phyloP scores from a whole-genome alignment of 1,140 invertebrate genomes.

The Tenebrio molitor region DNA sequence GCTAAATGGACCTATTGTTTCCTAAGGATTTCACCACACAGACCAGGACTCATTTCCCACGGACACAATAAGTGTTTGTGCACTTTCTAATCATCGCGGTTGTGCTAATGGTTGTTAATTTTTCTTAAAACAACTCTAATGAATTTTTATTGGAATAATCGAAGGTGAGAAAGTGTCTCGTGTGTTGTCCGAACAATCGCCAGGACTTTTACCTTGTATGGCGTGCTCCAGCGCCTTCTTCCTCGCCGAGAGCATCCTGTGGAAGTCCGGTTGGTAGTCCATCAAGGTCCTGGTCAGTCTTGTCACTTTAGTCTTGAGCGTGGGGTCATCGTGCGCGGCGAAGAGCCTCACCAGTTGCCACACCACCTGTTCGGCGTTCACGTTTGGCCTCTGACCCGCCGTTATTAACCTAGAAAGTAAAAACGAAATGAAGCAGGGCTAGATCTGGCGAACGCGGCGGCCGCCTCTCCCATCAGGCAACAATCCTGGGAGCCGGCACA shows the following conservation, averaged over 20 bases:
- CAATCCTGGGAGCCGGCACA: too few relatives aligned
- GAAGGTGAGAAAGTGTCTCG: slow-evolving; percentile 8
- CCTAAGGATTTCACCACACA: slow-evolving; percentile 2
- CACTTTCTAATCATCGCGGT: slow-evolving; percentile 29
- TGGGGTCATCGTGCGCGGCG: slow-evolving; percentile 76
- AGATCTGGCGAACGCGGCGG: too few relatives aligned
- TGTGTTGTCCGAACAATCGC: too few relatives aligned
- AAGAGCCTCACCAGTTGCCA: slow-evolving; percentile 87
- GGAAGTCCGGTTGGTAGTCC: slow-evolving; percentile 71
- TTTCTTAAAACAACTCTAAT: slow-evolving; percentile 14
- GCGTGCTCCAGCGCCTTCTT: slow-evolving; percentile 84
- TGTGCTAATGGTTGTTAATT: slow-evolving; percentile 21
- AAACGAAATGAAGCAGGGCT: slow-evolving; percentile 7
- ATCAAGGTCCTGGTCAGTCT: slow-evolving; percentile 70
- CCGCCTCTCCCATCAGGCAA: too few relatives aligned
- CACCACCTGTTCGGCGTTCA: slow-evolving; percentile 82
- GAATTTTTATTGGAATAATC: slow-evolving; percentile 1
- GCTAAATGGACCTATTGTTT: too few relatives aligned
- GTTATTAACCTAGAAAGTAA: slow-evolving; percentile 69
- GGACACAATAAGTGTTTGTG: slow-evolving; percentile 12
- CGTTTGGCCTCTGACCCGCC: slow-evolving; percentile 71
- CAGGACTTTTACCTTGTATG: slow-evolving; percentile 81
- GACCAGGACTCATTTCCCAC: slow-evolving; percentile 12
- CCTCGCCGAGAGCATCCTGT: slow-evolving; percentile 73
- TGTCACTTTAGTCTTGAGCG: slow-evolving; percentile 71